A percentile compares a stretch with the other conserved stretches of the same genome.
Conservation (phyloP, 1,140 invertebrate genomes). For the Bombus sibiricus region DNA sequence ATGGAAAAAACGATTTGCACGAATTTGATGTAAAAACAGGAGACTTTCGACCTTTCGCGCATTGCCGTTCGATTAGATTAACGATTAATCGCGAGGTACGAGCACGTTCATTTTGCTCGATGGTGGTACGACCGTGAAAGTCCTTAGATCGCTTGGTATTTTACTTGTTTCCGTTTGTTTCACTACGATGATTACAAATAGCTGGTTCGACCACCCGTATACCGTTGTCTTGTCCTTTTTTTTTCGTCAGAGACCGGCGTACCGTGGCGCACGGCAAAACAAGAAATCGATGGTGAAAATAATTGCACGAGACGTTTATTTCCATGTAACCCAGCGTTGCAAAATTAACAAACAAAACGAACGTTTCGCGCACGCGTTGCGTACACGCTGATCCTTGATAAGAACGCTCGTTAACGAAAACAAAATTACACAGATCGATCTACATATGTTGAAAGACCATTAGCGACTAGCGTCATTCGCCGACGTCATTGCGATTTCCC, state of each 20-base stretch:
- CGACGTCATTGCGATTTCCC: conserved; percentile 18
- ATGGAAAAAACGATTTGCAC: background rate
- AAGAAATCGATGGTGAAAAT: conserved; percentile 60
- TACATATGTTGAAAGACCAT: conserved; percentile 11
- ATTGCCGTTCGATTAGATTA: conserved; percentile 7
- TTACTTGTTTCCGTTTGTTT: conserved; percentile 24
- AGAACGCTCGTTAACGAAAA: background rate
- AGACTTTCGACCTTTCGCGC: background rate
- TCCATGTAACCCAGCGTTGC: conserved; percentile 18
- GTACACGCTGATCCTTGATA: background rate
- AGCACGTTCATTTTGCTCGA: background rate
- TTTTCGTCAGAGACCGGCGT: conserved; percentile 28
- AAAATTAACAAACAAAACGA: conserved; percentile 1
- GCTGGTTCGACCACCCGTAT: background rate
- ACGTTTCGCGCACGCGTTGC: background rate
- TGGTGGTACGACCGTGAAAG: conserved; percentile 38
- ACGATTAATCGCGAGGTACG: background rate
- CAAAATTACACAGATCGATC: conserved; percentile 22
- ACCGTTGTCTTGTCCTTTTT: conserved; percentile 37
- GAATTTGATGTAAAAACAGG: too few relatives aligned
- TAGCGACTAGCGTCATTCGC: background rate
- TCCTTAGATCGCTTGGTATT: conserved; percentile 34
- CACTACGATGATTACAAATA: conserved; percentile 45
- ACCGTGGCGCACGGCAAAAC: conserved; percentile 32
- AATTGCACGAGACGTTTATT: conserved; percentile 41